These are phyloP conservation scores for Ischnura elegans DNA, from an alignment of 2,888 invertebrate species.

Conservation along the genomic window DNA sequence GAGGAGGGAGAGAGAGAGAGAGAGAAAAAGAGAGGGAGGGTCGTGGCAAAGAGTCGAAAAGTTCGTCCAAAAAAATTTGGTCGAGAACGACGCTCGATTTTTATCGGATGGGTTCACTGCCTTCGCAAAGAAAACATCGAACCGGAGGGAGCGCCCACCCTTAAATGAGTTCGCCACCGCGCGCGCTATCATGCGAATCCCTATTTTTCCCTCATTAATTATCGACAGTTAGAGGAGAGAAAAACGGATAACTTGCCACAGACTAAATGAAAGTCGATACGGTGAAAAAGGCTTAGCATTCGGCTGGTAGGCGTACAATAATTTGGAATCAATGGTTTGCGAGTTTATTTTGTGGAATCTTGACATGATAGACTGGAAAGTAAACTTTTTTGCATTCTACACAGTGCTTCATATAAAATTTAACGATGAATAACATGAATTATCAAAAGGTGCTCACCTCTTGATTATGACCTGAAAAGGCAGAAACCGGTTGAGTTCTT, in stretches of 20 bases:
- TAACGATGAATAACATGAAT: no score
- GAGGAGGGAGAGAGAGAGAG: not conserved
- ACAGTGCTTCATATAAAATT: no score
- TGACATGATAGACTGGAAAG: no score
- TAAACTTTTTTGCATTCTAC: no score
- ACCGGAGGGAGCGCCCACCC: not conserved
- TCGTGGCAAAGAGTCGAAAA: constrained; percentile 19
- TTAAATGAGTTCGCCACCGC: constrained; percentile 15
- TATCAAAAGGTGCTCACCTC: no score
- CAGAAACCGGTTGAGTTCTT: no score
- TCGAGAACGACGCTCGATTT: constrained; percentile 30
- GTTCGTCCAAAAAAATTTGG: constrained; percentile 21
- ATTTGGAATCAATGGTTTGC: no score
- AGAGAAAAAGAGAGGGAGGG: not conserved
- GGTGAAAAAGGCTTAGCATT: not conserved
- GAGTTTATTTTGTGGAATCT: no score
- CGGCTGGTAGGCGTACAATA: not conserved
- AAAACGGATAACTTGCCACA: not conserved
- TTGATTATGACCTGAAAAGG: no score
- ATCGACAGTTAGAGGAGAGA: not conserved
- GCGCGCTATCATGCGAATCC: not conserved
- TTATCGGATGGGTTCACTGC: constrained; percentile 30
- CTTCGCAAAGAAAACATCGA: constrained; percentile 3
- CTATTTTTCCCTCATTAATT: not conserved
- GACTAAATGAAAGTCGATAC: not conserved